A percentile compares a stretch with the other conserved stretches of the same genome.
phyloP scores from a whole-genome alignment of 2,113 vertebrate genomes.

The Tenrec ecaudatus region DNA sequence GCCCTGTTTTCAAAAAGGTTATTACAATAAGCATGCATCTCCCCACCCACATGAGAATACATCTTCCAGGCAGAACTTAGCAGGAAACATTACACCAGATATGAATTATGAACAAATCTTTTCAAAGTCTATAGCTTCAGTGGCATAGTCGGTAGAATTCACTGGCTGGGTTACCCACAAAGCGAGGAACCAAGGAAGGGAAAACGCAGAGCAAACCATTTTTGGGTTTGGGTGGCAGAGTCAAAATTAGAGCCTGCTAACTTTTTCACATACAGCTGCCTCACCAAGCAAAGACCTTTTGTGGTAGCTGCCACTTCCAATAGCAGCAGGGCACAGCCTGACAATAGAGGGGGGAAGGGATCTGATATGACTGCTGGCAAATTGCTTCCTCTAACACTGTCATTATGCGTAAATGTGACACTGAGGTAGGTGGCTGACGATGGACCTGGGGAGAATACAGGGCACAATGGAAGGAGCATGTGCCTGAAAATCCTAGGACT shows the following conservation, averaged over 20 bases:
- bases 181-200: neutral
- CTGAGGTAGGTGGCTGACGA: conserved; percentile 20
- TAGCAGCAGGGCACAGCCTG: conserved; percentile 27
- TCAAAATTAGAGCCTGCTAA: conserved; percentile 49
- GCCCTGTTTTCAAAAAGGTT: conserved; percentile 36
- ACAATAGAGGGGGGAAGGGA: conserved; percentile 37
- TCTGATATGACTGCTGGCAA: neutral
- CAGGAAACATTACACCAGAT: conserved; percentile 11
- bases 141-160: neutral
- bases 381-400: conserved; percentile 1
- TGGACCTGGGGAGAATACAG: conserved; percentile 6
- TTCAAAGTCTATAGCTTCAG: conserved; percentile 9
- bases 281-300: neutral
- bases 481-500: conserved; percentile 14
- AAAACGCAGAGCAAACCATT: conserved; percentile 36
- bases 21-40: neutral
- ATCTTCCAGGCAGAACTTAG: conserved; percentile 25
- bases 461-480: conserved; percentile 21
- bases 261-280: conserved; percentile 23
- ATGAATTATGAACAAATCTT: conserved; percentile 27
- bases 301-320: conserved; percentile 33
- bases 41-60: neutral
- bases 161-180: conserved; percentile 10
- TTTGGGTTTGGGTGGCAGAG: neutral
- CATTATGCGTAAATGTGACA: conserved; percentile 27